These are phyloP conservation scores for Ctenodactylus gundi DNA, from an alignment of 2,113 vertebrate genomes.

Conservation along the genomic window DNA sequence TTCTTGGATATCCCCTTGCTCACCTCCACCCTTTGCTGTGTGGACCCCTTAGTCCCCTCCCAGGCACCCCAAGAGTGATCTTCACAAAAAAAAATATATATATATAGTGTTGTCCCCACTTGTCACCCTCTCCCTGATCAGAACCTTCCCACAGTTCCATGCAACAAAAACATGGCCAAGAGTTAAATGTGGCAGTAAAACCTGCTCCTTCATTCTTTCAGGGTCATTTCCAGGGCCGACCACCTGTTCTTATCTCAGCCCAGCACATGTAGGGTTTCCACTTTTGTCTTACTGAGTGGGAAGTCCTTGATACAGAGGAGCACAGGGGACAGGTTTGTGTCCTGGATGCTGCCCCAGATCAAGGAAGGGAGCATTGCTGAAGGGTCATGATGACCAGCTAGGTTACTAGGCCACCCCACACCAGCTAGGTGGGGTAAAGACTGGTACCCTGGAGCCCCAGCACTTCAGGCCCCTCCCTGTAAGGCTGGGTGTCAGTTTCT, in stretches of 20 bases:
- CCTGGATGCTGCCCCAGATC: background rate
- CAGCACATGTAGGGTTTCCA: background rate
- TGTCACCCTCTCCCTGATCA: background rate
- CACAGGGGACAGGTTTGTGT: fast-evolving
- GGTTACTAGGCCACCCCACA: fast-evolving
- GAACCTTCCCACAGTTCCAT: background rate
- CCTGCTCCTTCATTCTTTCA: too few species aligned
- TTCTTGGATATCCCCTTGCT: background rate
- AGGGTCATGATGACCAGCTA: background rate
- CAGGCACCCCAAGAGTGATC: fast-evolving
- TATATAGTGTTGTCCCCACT: too few species aligned
- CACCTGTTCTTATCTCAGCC: background rate
- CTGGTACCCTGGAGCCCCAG: background rate
- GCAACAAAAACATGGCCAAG: background rate
- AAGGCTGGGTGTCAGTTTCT: background rate
- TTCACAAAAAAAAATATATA: too few species aligned
- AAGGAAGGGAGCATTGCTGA: background rate
- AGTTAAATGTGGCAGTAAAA: background rate
- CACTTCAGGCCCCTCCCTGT: background rate
- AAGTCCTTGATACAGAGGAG: background rate
- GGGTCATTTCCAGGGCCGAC: background rate
- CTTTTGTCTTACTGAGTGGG: background rate
- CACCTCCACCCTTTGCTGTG: too few species aligned
- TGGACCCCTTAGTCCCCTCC: background rate
- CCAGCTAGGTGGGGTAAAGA: too few species aligned